Base-by-base conservation (phyloP, 2,797 vertebrate species). In the Synaphobranchus kaupii region DNA sequence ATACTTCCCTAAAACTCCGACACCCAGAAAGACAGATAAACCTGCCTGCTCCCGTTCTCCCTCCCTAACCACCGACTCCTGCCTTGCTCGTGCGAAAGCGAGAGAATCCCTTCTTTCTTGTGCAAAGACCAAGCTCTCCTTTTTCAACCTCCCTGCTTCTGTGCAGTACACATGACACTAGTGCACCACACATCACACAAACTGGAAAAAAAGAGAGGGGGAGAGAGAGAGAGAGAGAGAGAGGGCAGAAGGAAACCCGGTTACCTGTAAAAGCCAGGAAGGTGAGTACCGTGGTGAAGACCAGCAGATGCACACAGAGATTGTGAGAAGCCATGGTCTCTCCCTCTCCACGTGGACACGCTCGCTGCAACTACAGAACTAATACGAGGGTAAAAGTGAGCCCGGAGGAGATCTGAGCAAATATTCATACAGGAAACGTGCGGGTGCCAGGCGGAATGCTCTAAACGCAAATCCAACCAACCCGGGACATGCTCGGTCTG, bases 401-500 rank as follows among this genome's bases (percentile, higher is more conserved):
- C 63, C 88, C 88, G 81, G 44, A 54, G 87, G 84, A 85, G 54
- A 28, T 63, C 63, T 56, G 80, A 58, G 80, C 83, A 87, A 91
- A 90, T 88, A 92, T 91, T 92, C 91, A 90, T 85, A 48, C 85
- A 52, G 76, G 83, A 80, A 87, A 90, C 89, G 28, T 88, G 92
- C 87, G 86, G 66, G 66, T 81, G 63, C 91, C 48, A 20, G 39
- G 91, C 87, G 76, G 39, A 88, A 84, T 91, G 81, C 56, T 28
- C 25, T 73, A 88, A 86, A 78, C 47, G n/a, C 13, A 13, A 34
- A 86, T 20, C 34, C 66, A 20, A 25, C 85, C 15, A 56, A 22
- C 80, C 68, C 12, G 7, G 56, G 85, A 84, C 39, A 44, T 20
- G 68, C 48, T 20, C 5, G 6, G 34, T 34, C 60, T 71, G 39